Base-by-base conservation (phyloP, 2,888 invertebrate species). In the Pachliopta kotzebuea region DNA sequence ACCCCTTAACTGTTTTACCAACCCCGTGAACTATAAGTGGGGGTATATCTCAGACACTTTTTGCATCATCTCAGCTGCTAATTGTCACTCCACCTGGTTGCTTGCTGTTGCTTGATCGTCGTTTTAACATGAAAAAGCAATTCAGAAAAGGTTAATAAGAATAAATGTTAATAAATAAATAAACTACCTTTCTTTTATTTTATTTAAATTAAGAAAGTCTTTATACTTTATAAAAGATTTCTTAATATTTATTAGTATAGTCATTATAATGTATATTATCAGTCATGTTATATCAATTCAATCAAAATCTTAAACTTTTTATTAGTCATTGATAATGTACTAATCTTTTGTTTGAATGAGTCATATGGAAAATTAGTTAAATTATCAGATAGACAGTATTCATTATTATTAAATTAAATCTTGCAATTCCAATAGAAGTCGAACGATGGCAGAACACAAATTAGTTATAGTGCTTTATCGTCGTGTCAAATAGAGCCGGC, bases 61-160 rank as follows among this genome's bases (percentile, higher is more conserved):
- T 74, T 79, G 78, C 78, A 76, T 76, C 76, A 76, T 77, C 74
- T 78, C 71, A 77, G 76, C 70, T 68, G 65, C 79, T 84, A 82
- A 84, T 84, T 81, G 80, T 84, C 76, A 80, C 81, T 81, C 80
- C 79, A 79, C 83, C 79, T 78, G 77, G 75, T 73, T 74, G 73
- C 75, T 55, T 29, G 26, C 78, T 77, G 75, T 74, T 74, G 73
- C 75, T 55, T 29, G 45, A 26, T 42, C 20, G 26, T 26, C 24
- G 54, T 24, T 60, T 60, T 21, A 29, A 52, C 49, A 23, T 26
- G 52, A 52, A 57, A 52, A 50, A 60, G 21, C 1, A 49, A 49
- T 49, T 2, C 20, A 20, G 20, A 52, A 52, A 52, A 21, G 50
- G 1, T n/a, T 45, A 45, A 45, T 45, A 42, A 42, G 42, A 42